Base-by-base conservation (phyloP, 92 coral and sea anemone species). In the Epizoanthus rinbou region DNA sequence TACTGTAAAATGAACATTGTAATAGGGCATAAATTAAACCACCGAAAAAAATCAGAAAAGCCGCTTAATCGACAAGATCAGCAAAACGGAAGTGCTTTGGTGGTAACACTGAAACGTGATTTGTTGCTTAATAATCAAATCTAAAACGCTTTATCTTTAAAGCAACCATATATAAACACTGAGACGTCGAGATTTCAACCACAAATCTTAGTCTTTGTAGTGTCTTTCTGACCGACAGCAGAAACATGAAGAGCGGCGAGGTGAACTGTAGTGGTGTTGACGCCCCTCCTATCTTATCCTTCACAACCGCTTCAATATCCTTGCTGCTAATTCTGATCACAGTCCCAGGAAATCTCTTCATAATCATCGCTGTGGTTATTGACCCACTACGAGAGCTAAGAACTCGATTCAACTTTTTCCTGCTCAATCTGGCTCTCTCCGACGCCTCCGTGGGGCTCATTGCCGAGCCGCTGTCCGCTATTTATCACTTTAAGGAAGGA, bases 391-490 rank as follows among this genome's bases (percentile, higher is more conserved):
- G 59, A 54, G 22, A 85, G 8, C 88, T 85, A 13, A 75, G 88
- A 23, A 85, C 84, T 18, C 74, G 84, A 4, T 85, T 85, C 78
- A 85, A 85, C 88, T 85, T 76, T 19, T 85, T 85, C 57, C 64
- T 85, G 58, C 76, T 85, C 0, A 85, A 85, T 69, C 43, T 85
- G 39, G 88, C 88, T 11, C 75, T 75, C 6, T 75, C 88, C 6
- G 88, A 85, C 58, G 59, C 78, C 8, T 33, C 84, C 7, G 84
- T 85, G 16, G 88, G 88, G 4, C 37, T 68, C 57, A 69, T 85
- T 35, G 69, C 84, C 11, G 88, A 75, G 53, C 88, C 88, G 3
- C 57, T 85, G n/a, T 85, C 88, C 6, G 83, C 75, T 4, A 84
- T 78, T 18, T 66, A 75, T n/a, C 83, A 85, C 39, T 53, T 64